Evolutionary conservation across 1,140 invertebrate genomes (phyloP).

Genomic region (Lepidostoma basale): DNA sequence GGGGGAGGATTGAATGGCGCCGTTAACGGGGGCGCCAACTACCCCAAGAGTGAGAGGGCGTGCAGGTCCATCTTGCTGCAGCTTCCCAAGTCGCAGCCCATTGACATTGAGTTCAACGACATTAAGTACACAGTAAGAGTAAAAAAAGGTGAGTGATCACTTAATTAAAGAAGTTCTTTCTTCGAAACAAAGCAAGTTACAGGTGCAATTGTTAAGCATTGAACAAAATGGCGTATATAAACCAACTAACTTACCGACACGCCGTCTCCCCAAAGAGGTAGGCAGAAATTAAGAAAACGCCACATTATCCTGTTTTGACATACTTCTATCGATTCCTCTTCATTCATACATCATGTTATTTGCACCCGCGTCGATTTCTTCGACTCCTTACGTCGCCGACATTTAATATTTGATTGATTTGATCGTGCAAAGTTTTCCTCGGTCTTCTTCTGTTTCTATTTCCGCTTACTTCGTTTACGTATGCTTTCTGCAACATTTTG

Average conservation of each 20-base stretch:
- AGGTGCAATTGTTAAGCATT: background rate
- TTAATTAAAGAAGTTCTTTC: background rate
- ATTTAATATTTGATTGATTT: too few relatives aligned
- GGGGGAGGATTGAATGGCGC: conserved; percentile 15
- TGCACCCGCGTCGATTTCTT: too few relatives aligned
- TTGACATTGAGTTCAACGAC: conserved; percentile 69
- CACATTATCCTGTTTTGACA: too few relatives aligned
- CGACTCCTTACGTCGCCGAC: too few relatives aligned
- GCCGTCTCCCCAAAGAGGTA: too few relatives aligned
- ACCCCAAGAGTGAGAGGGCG: conserved; percentile 9
- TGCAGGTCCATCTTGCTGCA: conserved; percentile 45
- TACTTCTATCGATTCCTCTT: background rate
- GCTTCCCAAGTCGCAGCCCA: conserved; percentile 55
- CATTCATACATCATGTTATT: too few relatives aligned
- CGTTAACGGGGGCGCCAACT: background rate
- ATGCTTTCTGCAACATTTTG: too few relatives aligned
- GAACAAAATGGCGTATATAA: background rate
- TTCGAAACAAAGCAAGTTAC: background rate
- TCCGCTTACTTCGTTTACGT: too few relatives aligned
- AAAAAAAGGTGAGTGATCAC: conserved; percentile 60
- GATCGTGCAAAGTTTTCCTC: too few relatives aligned
- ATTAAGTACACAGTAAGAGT: conserved; percentile 65
- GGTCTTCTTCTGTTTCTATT: too few relatives aligned
- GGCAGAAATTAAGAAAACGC: too few relatives aligned
- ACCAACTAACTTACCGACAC: too few relatives aligned